A percentile compares a stretch with the other conserved stretches of the same genome.
phyloP scores from a whole-genome alignment of 1,140 invertebrate species.

The Drosophila seguyi region DNA sequence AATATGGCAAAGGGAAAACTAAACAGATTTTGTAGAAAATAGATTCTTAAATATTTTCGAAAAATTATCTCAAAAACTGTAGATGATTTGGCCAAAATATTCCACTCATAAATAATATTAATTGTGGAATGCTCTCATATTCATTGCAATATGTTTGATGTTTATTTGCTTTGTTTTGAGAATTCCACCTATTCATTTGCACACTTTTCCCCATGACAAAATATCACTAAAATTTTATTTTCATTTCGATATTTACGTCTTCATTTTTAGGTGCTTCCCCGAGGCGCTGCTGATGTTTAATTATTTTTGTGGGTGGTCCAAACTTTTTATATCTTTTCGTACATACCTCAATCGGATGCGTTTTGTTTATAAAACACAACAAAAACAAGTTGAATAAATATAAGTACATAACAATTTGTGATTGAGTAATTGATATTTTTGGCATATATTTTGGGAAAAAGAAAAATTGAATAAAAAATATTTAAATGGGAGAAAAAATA shows the following conservation, averaged over 20 bases:
- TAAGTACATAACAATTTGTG: constrained; percentile 37
- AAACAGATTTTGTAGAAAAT: not conserved
- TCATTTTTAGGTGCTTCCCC: constrained; percentile 13
- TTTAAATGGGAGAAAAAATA: not conserved
- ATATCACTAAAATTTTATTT: constrained; percentile 49
- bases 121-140: not conserved
- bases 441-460: constrained; percentile 5
- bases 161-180: constrained; percentile 3
- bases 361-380: constrained; percentile 53
- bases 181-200: not conserved
- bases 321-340: constrained; percentile 38
- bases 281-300: not conserved
- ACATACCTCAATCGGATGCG: constrained; percentile 43
- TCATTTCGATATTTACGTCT: not conserved
- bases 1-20: constrained; percentile 2
- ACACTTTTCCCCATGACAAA: constrained; percentile 18
- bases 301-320: constrained; percentile 46
- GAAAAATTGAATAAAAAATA: constrained; percentile 18
- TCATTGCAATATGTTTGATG: constrained; percentile 27
- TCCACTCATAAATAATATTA: constrained; percentile 4
- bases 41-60: not conserved
- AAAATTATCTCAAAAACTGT: not conserved
- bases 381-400: constrained; percentile 19
- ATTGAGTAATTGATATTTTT: constrained; percentile 62
- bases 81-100: not conserved